Conservation (phyloP, 2,888 invertebrate genomes). For the Oligia strigilis region DNA sequence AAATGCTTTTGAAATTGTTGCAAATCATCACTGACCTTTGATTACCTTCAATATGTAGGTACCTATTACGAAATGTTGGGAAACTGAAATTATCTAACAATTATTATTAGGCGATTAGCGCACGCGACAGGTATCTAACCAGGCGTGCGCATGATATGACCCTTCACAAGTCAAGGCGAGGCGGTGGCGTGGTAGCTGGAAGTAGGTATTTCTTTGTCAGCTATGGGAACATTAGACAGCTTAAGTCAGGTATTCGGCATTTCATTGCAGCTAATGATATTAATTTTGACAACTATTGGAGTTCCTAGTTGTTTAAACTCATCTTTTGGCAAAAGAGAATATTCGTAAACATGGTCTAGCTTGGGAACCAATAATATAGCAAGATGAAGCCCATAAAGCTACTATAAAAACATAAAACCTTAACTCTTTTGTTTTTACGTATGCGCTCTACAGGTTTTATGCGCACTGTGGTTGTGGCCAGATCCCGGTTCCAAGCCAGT, state of each 20-base stretch:
- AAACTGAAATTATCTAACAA: slow-evolving; percentile 56
- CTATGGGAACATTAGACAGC: slow-evolving; percentile 44
- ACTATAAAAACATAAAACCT: slow-evolving; percentile 9
- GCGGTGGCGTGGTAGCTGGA: slow-evolving; percentile 43
- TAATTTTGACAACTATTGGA: neutral
- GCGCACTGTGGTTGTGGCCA: slow-evolving; percentile 21
- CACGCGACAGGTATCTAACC: slow-evolving; percentile 63
- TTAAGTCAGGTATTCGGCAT: slow-evolving; percentile 16
- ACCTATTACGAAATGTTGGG: slow-evolving; percentile 55
- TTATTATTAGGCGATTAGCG: slow-evolving; percentile 63
- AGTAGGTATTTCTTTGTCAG: slow-evolving; percentile 46
- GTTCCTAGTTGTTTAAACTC: slow-evolving; percentile 5
- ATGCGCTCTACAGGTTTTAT: slow-evolving; percentile 20
- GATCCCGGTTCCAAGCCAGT: slow-evolving; percentile 52
- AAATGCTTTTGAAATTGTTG: slow-evolving; percentile 59
- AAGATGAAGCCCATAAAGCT: slow-evolving; percentile 5
- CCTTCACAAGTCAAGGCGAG: slow-evolving; percentile 84
- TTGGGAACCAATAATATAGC: slow-evolving; percentile 1
- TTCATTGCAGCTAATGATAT: neutral
- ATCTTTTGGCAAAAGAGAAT: neutral
- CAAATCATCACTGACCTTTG: slow-evolving; percentile 71
- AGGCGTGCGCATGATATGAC: slow-evolving; percentile 77
- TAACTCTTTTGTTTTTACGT: slow-evolving; percentile 13
- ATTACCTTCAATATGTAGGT: slow-evolving; percentile 53
- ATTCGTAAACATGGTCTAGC: neutral